phyloP scores from a whole-genome alignment of 2,113 vertebrate species.

The Pygoscelis adeliae region DNA sequence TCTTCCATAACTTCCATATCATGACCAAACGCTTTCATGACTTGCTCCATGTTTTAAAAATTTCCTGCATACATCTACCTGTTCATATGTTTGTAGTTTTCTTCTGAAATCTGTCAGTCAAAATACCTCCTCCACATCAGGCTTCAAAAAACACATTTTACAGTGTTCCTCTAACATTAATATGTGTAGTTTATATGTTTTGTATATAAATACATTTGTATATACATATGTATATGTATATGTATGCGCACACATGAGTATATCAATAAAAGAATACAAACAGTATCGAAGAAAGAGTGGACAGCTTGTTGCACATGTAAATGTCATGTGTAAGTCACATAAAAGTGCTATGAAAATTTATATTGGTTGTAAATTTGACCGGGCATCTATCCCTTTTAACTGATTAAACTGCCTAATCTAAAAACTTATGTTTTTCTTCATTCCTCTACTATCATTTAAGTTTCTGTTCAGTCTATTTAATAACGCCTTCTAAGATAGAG shows the following conservation, averaged over 20 bases:
- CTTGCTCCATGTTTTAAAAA: background rate
- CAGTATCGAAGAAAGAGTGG: rapidly evolving
- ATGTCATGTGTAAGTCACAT: background rate
- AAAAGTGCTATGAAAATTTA: background rate
- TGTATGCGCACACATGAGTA: background rate
- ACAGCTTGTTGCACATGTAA: background rate
- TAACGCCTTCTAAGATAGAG: background rate
- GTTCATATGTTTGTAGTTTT: background rate
- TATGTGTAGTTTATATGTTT: background rate
- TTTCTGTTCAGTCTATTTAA: background rate
- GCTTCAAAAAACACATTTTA: background rate
- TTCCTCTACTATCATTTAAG: background rate
- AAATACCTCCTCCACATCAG: background rate
- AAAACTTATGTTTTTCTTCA: background rate
- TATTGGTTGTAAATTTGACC: background rate
- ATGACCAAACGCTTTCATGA: background rate
- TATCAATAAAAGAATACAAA: background rate
- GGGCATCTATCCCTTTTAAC: background rate
- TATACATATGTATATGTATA: too few relatives aligned
- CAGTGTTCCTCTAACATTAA: background rate
- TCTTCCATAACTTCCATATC: background rate
- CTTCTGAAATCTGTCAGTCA: background rate
- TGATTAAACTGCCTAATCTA: background rate
- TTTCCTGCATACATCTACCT: background rate
- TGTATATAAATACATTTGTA: background rate